Conservation (phyloP, 2,888 invertebrate species). For the Anticlea derivata region DNA sequence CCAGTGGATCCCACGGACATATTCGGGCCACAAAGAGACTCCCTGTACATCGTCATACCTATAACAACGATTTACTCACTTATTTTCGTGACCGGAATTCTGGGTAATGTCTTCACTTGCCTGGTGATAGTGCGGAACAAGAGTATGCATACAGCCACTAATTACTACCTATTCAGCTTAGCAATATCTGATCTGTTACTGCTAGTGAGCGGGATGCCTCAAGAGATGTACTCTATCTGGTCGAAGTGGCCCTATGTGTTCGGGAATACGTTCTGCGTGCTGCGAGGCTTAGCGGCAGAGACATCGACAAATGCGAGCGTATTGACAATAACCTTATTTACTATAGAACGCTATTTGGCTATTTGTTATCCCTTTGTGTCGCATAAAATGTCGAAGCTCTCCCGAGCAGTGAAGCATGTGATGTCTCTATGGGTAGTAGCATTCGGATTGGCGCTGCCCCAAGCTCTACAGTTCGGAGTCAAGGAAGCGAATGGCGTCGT, state of each 20-base stretch:
- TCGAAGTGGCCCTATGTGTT: slow-evolving; percentile 90
- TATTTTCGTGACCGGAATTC: slow-evolving; percentile 91
- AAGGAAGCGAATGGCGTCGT: slow-evolving; percentile 61
- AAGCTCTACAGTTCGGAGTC: slow-evolving; percentile 81
- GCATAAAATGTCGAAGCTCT: slow-evolving; percentile 94
- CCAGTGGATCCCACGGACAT: slow-evolving; percentile 57
- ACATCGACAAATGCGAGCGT: slow-evolving; percentile 91
- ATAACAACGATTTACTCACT: slow-evolving; percentile 89
- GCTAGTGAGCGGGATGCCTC: slow-evolving; percentile 91
- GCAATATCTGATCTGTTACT: slow-evolving; percentile 93
- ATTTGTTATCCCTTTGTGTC: slow-evolving; percentile 86
- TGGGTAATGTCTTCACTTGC: slow-evolving; percentile 93
- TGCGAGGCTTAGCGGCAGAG: slow-evolving; percentile 91
- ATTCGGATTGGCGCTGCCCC: slow-evolving; percentile 88
- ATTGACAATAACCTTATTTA: slow-evolving; percentile 92
- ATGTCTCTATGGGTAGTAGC: slow-evolving; percentile 92
- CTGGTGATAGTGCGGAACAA: slow-evolving; percentile 92
- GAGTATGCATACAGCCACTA: slow-evolving; percentile 92
- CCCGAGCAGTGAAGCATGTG: slow-evolving; percentile 92
- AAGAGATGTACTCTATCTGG: slow-evolving; percentile 92
- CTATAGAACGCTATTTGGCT: slow-evolving; percentile 88
- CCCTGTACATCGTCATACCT: slow-evolving; percentile 86
- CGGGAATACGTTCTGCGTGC: slow-evolving; percentile 90
- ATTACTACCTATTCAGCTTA: slow-evolving; percentile 92
- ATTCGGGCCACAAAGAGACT: slow-evolving; percentile 79